Evolutionary conservation across 2,888 invertebrate species (phyloP), one percentile per base, ranked within the genome.

Genomic region (Tenthredo notha): DNA sequence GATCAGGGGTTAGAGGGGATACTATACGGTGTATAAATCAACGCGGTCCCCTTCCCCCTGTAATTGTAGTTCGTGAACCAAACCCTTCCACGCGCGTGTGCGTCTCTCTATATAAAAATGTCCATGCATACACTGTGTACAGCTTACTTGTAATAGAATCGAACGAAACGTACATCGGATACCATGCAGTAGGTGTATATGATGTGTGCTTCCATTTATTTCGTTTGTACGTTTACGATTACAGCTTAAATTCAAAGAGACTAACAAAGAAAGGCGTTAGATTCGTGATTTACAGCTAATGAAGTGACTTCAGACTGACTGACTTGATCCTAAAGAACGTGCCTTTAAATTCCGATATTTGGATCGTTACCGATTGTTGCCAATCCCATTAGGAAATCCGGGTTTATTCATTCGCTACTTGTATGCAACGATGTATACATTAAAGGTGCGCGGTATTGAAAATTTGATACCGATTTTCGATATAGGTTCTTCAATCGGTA

Each of bases 1-100:
- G 61, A 65, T 1, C 12, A 61, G 47, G 85, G 87, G 88, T 61
- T 87, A 84, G 87, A 88, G 90, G 87, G 78, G 86, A 84, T 83
- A 87, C 47, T 47, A 84, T 83, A 86, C 87, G 88, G 88, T 89
- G 90, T 91, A 90, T 90, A 90, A 91, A 91, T 91, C 91, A 91
- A 90, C 89, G 88, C 87, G 87, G 87, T 25, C 67, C 67, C 88
- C n/a, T n/a, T n/a, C n/a, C 87, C 80, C 86, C 88, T 88, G 87
- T 91, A 89, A 91, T 90, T 90, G 90, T 90, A 89, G 90, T 89
- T 90, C 89, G 87, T 88, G 87, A 87, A 85, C 87, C 80, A 40
- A 77, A 80, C 77, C 84, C 65, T 47, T 54, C 58, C 75, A 12
- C 47, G 33, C 84, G 65, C 83, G 61, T 65, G 74, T 74, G 61